Evolutionary conservation across 2,888 invertebrate species (phyloP), one percentile per base, ranked within the genome.

Genomic region (Campopleginae sp.): DNA sequence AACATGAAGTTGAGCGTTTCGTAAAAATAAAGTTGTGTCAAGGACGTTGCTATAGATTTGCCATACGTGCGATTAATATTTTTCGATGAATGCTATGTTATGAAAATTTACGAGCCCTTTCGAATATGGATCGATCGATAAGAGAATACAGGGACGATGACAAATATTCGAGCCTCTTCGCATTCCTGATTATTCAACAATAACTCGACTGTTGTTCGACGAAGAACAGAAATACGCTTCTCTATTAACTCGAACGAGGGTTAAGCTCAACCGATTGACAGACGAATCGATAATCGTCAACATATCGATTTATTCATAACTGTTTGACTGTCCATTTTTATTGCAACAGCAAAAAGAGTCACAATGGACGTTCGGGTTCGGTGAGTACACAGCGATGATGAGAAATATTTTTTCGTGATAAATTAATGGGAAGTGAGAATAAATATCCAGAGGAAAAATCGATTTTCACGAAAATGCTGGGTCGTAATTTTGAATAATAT

Each of bases 11-110:
- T 1, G 23, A 7, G 38, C 27, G 27, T 23, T 58, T 66, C 8
- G 17, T 61, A 51, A 77, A 51, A 78, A 46, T 23, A 78, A 71
- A 70, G 70, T 3, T 54, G 71, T 78, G 82, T 44, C 82, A 82
- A 82, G 77, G 77, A 12, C 77, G 23, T 12, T 3, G 14, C 51
- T 44, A 58, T 31, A 19, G 42, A 33, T 58, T 44, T 7, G 54
- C 14, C 17, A 3, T 46, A 33, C 44, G 33, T 54, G 33, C 58
- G 70, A 70, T 79, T 79, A 33, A 61, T 5, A 33, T 54, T 71
- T 61, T 44, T 51, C 68, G 66, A 71, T 48, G 31, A 58, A 78
- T 58, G 44, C 51, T 77, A 33, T 58, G 46, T 78, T 46, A 31
- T 46, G 51, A 68, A 54, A 46, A 78, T 70, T 78, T 31, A 78